Percentiles rank a stretch among this genome's conserved stretches.
Conservation (phyloP, 2,113 vertebrate genomes). For the Oreocharis arfaki region DNA sequence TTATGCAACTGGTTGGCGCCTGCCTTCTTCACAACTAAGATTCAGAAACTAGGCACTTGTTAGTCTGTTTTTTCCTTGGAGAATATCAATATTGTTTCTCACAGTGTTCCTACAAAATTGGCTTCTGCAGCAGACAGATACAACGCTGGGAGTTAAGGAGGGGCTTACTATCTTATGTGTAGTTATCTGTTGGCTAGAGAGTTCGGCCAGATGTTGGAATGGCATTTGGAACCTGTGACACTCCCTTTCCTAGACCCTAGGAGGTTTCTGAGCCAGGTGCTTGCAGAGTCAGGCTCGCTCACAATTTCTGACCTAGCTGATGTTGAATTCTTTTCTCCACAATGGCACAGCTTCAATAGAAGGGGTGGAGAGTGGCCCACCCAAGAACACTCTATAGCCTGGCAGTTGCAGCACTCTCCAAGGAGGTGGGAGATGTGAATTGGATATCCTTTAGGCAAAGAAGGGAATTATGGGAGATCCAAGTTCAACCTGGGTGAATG, state of each 20-base stretch:
- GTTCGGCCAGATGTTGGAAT: background rate
- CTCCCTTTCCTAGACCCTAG: background rate
- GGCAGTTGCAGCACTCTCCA: conserved; percentile 36
- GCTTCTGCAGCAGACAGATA: background rate
- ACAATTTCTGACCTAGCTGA: conserved; percentile 33
- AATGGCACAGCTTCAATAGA: conserved; percentile 56
- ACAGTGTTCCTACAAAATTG: background rate
- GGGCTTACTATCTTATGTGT: background rate
- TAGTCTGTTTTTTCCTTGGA: background rate
- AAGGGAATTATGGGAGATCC: conserved; percentile 56
- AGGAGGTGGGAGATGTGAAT: conserved; percentile 52
- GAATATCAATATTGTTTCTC: background rate
- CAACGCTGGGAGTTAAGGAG: background rate
- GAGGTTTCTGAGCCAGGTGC: background rate
- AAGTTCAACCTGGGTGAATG: conserved; percentile 59
- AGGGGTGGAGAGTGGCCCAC: conserved; percentile 66
- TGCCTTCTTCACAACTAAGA: background rate
- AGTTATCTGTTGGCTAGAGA: background rate
- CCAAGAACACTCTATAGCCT: conserved; percentile 60
- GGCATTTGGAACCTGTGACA: background rate
- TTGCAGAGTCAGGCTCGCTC: background rate
- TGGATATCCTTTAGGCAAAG: conserved; percentile 65
- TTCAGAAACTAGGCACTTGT: background rate
- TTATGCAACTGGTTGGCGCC: background rate
- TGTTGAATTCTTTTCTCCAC: conserved; percentile 46